Evolutionary conservation across 2,113 vertebrate genomes (phyloP), one percentile per base, ranked within the genome.

Genomic region (Phylloscopus whistleri): DNA sequence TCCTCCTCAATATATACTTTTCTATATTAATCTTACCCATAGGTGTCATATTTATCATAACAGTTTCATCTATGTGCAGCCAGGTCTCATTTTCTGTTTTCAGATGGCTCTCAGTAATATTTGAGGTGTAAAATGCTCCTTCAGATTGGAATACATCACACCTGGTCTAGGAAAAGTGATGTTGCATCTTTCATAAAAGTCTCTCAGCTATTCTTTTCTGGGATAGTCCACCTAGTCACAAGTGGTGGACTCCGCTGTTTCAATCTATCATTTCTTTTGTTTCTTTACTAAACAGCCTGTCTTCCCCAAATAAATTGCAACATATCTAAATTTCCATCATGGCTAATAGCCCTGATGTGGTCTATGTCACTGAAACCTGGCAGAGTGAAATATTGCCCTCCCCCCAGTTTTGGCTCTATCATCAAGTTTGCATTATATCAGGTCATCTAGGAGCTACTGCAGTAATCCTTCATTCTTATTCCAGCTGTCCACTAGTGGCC

Each of bases 381-480:
- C 76, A 87, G 88, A 77, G 51, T 93, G 79, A 97, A 97, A 89
- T 96, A 93, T 94, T 88, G 35, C 28, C 76, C 68, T 95, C 53
- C 72, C 82, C 58, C 35, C 12, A 62, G 39, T 89, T 96, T 82
- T 93, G 90, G 77, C 68, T 96, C 75, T 85, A 6, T 94, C 89
- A 89, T 96, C 78, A 92, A 56, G 64, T 87, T 92, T 90, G 82
- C 70, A 73, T 96, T 96, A 84, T 87, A 94, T 79, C 78, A 86
- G 92, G 92, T 94, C 95, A 95, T 75, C 84, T 68, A 66, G 75
- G 83, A 96, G 66, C 80, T 94, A 44, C 79, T 82, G 90, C 85
- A 91, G 87, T 91, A 88, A 94, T 97, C 68, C 66, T 94, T 96
- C 94, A 95, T 95, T 96, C 94, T 96, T 91, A 91, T 96, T 83